Base-by-base conservation (phyloP, 2,888 invertebrate species). In the Drosophila parthenogenetica region DNA sequence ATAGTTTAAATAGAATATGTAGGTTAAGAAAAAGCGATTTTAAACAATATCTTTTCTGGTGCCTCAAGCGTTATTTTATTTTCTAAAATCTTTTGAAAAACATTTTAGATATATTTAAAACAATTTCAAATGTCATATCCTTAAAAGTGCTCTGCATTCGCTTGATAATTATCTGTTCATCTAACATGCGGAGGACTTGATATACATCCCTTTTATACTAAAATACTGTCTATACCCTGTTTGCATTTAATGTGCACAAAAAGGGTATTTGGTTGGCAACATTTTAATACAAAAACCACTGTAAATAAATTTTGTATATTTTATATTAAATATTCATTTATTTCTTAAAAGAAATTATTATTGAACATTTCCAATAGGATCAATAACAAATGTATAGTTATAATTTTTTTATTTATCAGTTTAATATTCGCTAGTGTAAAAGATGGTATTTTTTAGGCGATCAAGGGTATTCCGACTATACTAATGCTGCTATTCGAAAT, bases 401-500 rank as follows among this genome's bases (percentile, higher is more conserved):
- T 11, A 13, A 35, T 3, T 29, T 35, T 35, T 35, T 13, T 13
- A 13, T 35, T 13, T 35, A 35, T 13, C 25, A 5, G 25, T 11
- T 11, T 5, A 35, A 2, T 13, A 35, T 13, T 13, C 13, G 13
- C 11, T 35, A 4, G 2, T 35, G 2, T 4, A 13, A 25, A 25
- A 10, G 1, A 45, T 17, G 39, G 16, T 58, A 29, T 58, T 13
- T 39, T 1, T 1, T 0, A 29, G 48, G n/a, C n/a, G 1, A 19
- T 11, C 37, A 29, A 22, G 13, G 1, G 3, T n/a, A n/a, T 7
- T 16, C 2, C 4, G 25, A 10, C 0, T 16, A 17, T 17, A 5
- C 10, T 29, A 17, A 17, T 29, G 32, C 25, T 29, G 57, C 25
- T 54, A 64, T 68, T 72, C 40, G 55, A 51, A 69, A 53, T 59